Base-by-base conservation (phyloP, 2,113 vertebrate species). In the Damaliscus lunatus region DNA sequence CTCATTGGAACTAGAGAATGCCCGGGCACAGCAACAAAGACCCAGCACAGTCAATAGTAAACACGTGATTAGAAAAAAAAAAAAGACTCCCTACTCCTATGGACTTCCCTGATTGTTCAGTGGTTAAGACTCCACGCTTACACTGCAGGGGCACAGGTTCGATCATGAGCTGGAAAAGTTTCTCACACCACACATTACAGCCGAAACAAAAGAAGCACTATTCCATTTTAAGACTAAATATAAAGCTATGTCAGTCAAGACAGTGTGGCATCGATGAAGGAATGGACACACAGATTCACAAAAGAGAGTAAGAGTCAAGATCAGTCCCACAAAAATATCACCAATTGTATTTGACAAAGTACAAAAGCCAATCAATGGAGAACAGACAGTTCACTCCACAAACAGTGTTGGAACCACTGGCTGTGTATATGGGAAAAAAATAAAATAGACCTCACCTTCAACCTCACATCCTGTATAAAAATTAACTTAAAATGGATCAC, bases 1-100 rank as follows among this genome's bases (percentile, higher is more conserved):
- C 5, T 40, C 19, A 3, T 0, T 13, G 21, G 19, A 74, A 13
- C 67, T 23, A 74, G 71, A 74, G 10, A 13, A 40, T 0, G 11
- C 36, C 67, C 0, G 3, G 36, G 36, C 21, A 25, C 36, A 74
- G 36, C 36, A 25, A 13, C 1, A 0, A 43, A 74, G 71, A 25
- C 36, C 36, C 71, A 74, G 71, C 12, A 1, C 71, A 25, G 36
- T 12, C 36, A 25, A 25, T 7, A 25, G 40, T 13, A 40, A 74
- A 43, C 21, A 25, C 12, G 11, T 6, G 13, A 43, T 13, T 43
- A 3, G 57, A 4, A 5, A 1, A 10, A 23, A n/a, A 50, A n/a
- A 43, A 74, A 74, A 74, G 71, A 43, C 23, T 74, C 23, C 23
- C 71, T 74, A 25, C 21, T 74, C 21, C 19, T 43, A 14, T 0